phyloP scores from a whole-genome alignment of 2,113 vertebrate species.

The Arenaria interpres region DNA sequence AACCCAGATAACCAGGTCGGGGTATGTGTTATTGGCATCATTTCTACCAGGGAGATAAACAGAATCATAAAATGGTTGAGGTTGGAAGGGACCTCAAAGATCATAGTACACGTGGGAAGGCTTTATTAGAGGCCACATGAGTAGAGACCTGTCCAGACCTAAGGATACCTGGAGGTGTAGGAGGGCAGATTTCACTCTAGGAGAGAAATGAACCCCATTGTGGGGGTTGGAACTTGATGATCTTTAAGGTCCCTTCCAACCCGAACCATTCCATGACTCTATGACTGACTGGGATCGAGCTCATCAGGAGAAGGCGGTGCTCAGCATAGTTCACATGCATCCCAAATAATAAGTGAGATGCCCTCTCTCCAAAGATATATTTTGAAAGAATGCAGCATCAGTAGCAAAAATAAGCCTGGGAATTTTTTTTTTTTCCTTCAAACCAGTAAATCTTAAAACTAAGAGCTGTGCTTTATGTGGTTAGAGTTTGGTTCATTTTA shows the following conservation, averaged over 20 bases:
- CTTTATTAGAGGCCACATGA: not conserved
- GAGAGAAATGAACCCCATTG: not conserved
- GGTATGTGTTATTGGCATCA: not conserved
- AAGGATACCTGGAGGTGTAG: not conserved
- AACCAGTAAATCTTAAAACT: not conserved
- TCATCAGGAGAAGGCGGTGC: not conserved
- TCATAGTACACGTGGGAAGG: accelerated
- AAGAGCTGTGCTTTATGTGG: not conserved
- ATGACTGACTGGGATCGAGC: not conserved
- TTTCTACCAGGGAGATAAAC: not conserved
- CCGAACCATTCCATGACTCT: too few relatives aligned
- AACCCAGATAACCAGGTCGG: not conserved
- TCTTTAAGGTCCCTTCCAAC: too few relatives aligned
- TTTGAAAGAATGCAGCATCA: not conserved
- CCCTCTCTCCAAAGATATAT: not conserved
- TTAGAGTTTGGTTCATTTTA: not conserved
- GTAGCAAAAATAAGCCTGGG: not conserved
- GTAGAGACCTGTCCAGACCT: not conserved
- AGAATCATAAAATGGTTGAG: not conserved
- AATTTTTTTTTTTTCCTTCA: not conserved
- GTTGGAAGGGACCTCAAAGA: not conserved
- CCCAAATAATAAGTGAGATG: not conserved
- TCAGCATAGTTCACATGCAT: not conserved
- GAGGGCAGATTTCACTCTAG: not conserved
- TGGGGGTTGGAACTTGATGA: too few relatives aligned